Percentiles rank a stretch among this genome's conserved stretches.
Evolutionary conservation across 1,140 invertebrate genomes (phyloP).

Genomic region (Temnothorax curvispinosus): DNA sequence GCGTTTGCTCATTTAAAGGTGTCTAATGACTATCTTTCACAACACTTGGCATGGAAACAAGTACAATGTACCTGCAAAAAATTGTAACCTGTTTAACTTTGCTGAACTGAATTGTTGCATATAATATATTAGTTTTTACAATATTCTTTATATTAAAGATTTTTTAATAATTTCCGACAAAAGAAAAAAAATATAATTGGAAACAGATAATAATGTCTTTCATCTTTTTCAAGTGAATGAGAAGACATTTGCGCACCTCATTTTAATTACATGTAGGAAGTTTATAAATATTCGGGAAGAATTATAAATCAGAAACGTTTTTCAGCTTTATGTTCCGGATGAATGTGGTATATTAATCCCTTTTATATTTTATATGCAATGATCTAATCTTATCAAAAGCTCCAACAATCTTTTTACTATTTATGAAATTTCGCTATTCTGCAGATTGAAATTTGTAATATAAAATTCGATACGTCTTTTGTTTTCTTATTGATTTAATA

Average conservation of each 20-base stretch:
- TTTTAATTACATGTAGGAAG: no score
- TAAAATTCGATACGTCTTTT: background rate
- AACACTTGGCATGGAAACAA: background rate
- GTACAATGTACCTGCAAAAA: background rate
- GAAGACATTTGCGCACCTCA: no score
- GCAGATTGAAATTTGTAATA: background rate
- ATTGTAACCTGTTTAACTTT: background rate
- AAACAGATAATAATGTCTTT: background rate
- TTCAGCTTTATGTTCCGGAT: background rate
- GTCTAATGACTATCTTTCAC: constrained; percentile 5
- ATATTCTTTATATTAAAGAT: background rate
- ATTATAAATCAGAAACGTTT: background rate
- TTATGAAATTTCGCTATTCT: background rate
- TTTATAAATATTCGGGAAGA: background rate
- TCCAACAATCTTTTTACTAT: background rate
- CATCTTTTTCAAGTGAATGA: background rate
- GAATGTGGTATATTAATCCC: background rate
- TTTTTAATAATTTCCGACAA: background rate
- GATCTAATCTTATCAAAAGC: background rate
- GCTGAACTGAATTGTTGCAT: background rate
- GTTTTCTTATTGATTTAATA: background rate
- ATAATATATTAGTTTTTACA: background rate
- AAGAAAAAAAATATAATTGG: background rate
- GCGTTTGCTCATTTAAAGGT: background rate
- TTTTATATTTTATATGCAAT: background rate